phyloP scores from a whole-genome alignment of 1,140 invertebrate genomes.

The Trachymyrmex cornetzi region DNA sequence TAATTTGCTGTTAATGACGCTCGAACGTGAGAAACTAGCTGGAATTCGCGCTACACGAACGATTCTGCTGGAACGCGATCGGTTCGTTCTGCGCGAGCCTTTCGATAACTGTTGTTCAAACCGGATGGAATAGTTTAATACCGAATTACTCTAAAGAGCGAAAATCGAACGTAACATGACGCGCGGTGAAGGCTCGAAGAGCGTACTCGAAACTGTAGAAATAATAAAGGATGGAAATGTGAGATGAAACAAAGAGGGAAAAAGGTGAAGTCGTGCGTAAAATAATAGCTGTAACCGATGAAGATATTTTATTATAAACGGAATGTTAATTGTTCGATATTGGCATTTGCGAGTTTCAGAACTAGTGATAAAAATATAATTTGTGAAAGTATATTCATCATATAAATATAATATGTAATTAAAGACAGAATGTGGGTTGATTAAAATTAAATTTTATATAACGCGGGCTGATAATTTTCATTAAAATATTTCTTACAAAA shows the following conservation, averaged over 20 bases:
- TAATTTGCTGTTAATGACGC: slow-evolving; percentile 54
- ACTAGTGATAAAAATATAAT: slow-evolving; percentile 16
- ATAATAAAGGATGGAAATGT: slow-evolving; percentile 28
- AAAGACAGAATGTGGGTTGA: background rate
- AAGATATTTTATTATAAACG: slow-evolving; percentile 25
- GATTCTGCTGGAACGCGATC: background rate
- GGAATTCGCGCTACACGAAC: background rate
- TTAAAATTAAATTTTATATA: background rate
- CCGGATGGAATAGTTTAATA: slow-evolving; percentile 39
- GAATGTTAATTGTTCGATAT: slow-evolving; percentile 1
- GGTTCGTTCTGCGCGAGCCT: slow-evolving; percentile 8
- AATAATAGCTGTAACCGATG: slow-evolving; percentile 12
- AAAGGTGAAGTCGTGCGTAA: background rate
- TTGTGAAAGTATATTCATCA: background rate
- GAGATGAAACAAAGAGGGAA: background rate
- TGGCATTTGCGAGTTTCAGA: background rate
- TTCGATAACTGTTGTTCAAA: slow-evolving; percentile 31
- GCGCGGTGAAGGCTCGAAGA: background rate
- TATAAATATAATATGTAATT: background rate
- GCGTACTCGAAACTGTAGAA: background rate
- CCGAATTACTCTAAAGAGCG: slow-evolving; percentile 6
- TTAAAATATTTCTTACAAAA: background rate
- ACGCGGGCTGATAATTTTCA: background rate
- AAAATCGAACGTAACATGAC: background rate
- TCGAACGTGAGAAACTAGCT: slow-evolving; percentile 39